Evolutionary conservation across 2,888 invertebrate species (phyloP).

Genomic region (Eupithecia inturbata): DNA sequence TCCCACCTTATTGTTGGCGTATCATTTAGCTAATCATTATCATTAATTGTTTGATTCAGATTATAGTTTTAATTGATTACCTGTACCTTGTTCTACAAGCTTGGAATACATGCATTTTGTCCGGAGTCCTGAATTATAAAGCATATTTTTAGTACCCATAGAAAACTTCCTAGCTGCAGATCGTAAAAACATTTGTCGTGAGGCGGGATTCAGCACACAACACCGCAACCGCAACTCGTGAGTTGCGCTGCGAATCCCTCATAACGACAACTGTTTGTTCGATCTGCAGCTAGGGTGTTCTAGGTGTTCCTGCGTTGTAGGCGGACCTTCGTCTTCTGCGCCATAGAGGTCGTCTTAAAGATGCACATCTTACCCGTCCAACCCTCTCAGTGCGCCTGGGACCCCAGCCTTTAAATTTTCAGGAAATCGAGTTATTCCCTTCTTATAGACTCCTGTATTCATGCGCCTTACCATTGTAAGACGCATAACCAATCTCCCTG

Average conservation of each 20-base stretch:
- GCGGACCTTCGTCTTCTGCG: no score
- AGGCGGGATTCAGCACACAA: neutral
- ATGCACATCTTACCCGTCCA: no score
- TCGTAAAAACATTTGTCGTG: neutral
- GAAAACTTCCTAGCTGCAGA: neutral
- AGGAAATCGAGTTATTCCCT: neutral
- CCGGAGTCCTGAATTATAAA: no score
- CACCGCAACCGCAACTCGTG: no score
- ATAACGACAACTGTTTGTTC: no score
- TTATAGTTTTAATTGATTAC: neutral
- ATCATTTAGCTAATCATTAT: conserved; percentile 19
- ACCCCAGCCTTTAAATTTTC: neutral
- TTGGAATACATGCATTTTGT: no score
- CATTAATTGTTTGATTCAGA: neutral
- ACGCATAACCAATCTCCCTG: neutral
- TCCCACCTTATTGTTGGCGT: conserved; percentile 20
- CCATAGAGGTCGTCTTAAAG: no score
- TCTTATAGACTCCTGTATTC: neutral
- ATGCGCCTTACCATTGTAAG: no score
- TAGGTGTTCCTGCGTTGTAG: no score
- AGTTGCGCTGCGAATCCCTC: no score
- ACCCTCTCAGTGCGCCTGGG: no score
- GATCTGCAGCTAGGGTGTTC: no score
- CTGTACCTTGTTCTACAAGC: neutral
- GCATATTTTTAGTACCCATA: neutral